Evolutionary conservation across 2,888 invertebrate species (phyloP).

Genomic region (Selenia dentaria): DNA sequence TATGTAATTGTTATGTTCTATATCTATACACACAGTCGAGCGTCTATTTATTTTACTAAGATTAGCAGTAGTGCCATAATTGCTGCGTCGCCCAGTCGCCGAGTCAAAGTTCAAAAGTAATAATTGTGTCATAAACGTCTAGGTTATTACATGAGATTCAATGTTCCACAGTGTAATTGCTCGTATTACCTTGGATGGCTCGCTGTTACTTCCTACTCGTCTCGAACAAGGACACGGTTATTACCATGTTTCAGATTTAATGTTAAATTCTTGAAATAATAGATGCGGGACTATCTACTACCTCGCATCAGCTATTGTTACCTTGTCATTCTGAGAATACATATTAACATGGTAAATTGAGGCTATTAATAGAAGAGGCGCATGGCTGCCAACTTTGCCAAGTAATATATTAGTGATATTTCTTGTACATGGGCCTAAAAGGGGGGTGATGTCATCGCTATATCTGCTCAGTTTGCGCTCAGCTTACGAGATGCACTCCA

Average conservation of each 20-base stretch:
- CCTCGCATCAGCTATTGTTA: conserved; percentile 27
- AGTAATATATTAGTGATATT: conserved; percentile 24
- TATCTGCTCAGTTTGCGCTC: conserved; percentile 24
- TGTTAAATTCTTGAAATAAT: conserved; percentile 41
- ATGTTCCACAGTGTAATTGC: conserved; percentile 43
- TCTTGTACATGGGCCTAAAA: conserved; percentile 28
- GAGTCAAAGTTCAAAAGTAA: conserved; percentile 44
- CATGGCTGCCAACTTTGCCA: conserved; percentile 20
- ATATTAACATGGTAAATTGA: conserved; percentile 18
- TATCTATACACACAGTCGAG: too few relatives aligned
- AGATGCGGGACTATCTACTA: conserved; percentile 34
- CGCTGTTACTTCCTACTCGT: conserved; percentile 41
- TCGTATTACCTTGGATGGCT: conserved; percentile 46
- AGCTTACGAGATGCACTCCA: conserved; percentile 30
- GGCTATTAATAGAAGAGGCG: conserved; percentile 23
- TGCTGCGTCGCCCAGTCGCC: conserved; percentile 14
- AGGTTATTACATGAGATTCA: conserved; percentile 39
- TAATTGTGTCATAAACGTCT: conserved; percentile 44
- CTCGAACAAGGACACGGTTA: conserved; percentile 34
- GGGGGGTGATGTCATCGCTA: conserved; percentile 47
- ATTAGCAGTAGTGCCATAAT: conserved; percentile 2
- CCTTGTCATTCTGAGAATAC: conserved; percentile 16
- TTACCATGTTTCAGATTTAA: conserved; percentile 38
- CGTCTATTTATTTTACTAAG: too few relatives aligned
- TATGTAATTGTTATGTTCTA: too few relatives aligned